A percentile compares a stretch with the other conserved stretches of the same genome.
Evolutionary conservation across 2,797 vertebrate genomes (phyloP).

Genomic region (Aphelocoma californica): DNA sequence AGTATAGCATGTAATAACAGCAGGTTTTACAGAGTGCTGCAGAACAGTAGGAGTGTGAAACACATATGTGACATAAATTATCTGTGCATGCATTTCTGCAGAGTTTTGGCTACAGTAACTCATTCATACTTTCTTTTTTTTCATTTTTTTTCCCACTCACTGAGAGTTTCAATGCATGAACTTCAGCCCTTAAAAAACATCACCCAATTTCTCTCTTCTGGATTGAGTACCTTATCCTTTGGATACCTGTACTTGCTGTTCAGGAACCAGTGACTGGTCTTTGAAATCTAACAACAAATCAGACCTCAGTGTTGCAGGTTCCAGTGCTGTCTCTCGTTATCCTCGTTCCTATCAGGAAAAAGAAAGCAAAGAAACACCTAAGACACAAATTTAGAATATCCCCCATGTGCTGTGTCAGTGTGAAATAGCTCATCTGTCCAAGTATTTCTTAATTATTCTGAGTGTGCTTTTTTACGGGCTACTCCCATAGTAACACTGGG

Average conservation of each 20-base stretch:
- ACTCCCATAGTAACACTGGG: background rate
- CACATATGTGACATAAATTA: background rate
- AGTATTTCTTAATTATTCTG: background rate
- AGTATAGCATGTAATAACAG: slow-evolving; percentile 24
- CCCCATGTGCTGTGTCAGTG: accelerated
- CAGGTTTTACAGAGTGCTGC: slow-evolving; percentile 4
- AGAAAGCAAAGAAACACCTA: background rate
- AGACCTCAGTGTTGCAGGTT: background rate
- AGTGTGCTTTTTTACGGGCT: background rate
- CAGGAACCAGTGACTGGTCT: background rate
- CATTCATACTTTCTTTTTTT: background rate
- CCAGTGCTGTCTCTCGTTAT: background rate
- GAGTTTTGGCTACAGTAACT: background rate
- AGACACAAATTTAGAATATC: background rate
- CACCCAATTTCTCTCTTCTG: background rate
- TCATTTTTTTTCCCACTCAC: background rate
- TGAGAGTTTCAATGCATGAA: background rate
- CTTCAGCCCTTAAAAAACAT: background rate
- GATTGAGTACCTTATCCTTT: background rate
- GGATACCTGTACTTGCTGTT: background rate
- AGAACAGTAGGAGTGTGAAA: slow-evolving; percentile 1
- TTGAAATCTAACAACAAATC: background rate
- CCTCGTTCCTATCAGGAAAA: background rate
- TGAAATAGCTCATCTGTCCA: background rate
- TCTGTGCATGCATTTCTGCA: background rate